phyloP scores from a whole-genome alignment of 2,113 vertebrate genomes.

The Phyllopteryx taeniolatus region DNA sequence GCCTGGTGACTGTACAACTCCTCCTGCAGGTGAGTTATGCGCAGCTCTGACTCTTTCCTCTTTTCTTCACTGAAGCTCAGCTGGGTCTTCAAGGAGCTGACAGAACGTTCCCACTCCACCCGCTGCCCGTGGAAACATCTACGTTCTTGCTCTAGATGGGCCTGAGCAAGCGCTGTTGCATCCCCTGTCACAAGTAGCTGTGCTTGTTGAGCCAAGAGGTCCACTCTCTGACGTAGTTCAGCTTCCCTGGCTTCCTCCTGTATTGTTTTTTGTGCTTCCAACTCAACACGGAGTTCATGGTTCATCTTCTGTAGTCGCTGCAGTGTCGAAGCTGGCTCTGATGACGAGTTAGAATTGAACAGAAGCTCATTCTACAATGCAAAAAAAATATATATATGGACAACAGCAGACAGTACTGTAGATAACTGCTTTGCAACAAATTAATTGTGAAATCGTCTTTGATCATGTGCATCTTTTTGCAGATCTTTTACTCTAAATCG shows the following conservation, averaged over 20 bases:
- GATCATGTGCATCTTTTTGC: too few relatives aligned
- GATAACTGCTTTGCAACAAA: neutral
- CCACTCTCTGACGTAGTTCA: constrained; percentile 80
- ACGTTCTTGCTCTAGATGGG: constrained; percentile 55
- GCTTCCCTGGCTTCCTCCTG: constrained; percentile 84
- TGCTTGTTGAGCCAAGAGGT: constrained; percentile 83
- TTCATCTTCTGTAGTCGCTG: constrained; percentile 85
- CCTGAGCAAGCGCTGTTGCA: constrained; percentile 50
- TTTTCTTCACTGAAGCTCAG: constrained; percentile 74
- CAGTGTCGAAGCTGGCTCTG: constrained; percentile 75
- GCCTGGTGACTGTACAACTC: constrained; percentile 77
- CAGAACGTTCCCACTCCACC: constrained; percentile 36
- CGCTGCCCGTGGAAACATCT: constrained; percentile 37
- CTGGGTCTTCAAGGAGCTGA: constrained; percentile 73
- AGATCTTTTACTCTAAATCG: too few relatives aligned
- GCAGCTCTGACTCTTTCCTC: constrained; percentile 74
- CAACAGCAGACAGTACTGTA: neutral
- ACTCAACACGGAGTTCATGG: constrained; percentile 80
- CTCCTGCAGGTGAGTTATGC: constrained; percentile 69
- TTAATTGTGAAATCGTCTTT: too few relatives aligned
- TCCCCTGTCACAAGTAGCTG: constrained; percentile 60
- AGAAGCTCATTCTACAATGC: constrained; percentile 75
- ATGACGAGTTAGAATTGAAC: constrained; percentile 62
- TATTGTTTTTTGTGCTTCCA: constrained; percentile 80
- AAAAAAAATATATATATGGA: constrained; percentile 58